Percentiles rank a stretch among this genome's conserved stretches.
phyloP scores from a whole-genome alignment of 1,140 invertebrate species.

The Ctenoplectra terminalis region DNA sequence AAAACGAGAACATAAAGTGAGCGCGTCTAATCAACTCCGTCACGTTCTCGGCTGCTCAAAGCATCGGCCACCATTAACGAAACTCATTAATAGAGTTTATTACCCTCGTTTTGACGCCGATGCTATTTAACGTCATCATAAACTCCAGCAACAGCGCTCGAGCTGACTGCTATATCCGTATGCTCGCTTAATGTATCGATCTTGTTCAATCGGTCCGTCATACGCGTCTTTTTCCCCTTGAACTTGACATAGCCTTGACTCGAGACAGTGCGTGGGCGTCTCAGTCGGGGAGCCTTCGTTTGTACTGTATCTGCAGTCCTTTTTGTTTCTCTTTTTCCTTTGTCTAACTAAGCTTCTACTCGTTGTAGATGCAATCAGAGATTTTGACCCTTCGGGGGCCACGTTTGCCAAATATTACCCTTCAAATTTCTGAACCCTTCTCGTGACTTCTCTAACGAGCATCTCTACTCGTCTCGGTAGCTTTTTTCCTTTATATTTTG shows the following conservation, averaged over 20 bases:
- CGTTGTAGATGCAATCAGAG: constrained; percentile 3
- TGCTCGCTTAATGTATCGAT: constrained; percentile 33
- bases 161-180: neutral
- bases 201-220: constrained; percentile 30
- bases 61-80: constrained; percentile 22
- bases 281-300: neutral
- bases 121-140: constrained; percentile 42
- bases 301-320: neutral
- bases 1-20: neutral
- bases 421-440: no score
- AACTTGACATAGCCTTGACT: constrained; percentile 59
- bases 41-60: constrained; percentile 11
- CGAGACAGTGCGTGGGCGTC: constrained; percentile 50
- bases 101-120: constrained; percentile 14
- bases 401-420: neutral
- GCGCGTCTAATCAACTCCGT: constrained; percentile 1
- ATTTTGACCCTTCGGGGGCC: neutral
- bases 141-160: neutral
- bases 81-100: constrained; percentile 48
- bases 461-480: no score
- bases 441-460: no score
- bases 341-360: constrained; percentile 16
- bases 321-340: neutral
- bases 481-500: no score
- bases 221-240: constrained; percentile 10